Evolutionary conservation across 1,140 invertebrate species (phyloP).

Genomic region (Drosophila pallidifrons): DNA sequence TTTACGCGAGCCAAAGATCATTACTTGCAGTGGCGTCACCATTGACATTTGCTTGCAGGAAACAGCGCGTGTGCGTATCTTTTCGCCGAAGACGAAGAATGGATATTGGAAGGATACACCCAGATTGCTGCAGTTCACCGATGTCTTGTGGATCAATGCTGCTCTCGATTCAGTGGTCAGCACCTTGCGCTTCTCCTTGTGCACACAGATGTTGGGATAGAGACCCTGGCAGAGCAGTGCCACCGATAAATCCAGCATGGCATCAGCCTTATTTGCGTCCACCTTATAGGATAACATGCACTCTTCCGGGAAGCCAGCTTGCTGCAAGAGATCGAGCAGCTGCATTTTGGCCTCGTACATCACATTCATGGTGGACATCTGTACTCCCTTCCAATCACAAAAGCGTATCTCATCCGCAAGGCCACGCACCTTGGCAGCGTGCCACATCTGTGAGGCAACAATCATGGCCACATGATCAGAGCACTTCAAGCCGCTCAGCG

Average conservation of each 20-base stretch:
- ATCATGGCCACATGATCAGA: conserved; percentile 98
- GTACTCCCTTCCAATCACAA: conserved; percentile 96
- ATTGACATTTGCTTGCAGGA: conserved; percentile 99
- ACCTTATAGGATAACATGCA: conserved; percentile 90
- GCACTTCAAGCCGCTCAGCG: conserved; percentile 93
- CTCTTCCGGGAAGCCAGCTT: conserved; percentile 95
- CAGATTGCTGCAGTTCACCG: conserved; percentile 96
- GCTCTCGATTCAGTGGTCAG: conserved; percentile 97
- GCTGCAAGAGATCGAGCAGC: conserved; percentile 92
- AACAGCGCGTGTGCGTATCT: conserved; percentile 98
- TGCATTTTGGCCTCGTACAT: conserved; percentile 97
- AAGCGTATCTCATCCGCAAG: conserved; percentile 93
- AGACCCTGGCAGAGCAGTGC: conserved; percentile 95
- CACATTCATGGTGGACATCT: conserved; percentile 94
- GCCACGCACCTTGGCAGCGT: conserved; percentile 90
- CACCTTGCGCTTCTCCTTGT: conserved; percentile 98
- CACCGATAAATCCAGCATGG: conserved; percentile 93
- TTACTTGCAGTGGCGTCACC: conserved; percentile 96
- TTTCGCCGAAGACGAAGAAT: conserved; percentile 99
- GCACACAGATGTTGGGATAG: conserved; percentile 98
- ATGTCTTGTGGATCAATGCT: conserved; percentile 98
- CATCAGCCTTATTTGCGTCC: conserved; percentile 91
- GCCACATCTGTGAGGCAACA: conserved; percentile 95
- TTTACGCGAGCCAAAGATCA: conserved; percentile 96
- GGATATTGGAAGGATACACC: conserved; percentile 95